A percentile compares a stretch with the other conserved stretches of the same genome.
Evolutionary conservation across 2,113 vertebrate genomes (phyloP).

Genomic region (Eretmochelys imbricata): DNA sequence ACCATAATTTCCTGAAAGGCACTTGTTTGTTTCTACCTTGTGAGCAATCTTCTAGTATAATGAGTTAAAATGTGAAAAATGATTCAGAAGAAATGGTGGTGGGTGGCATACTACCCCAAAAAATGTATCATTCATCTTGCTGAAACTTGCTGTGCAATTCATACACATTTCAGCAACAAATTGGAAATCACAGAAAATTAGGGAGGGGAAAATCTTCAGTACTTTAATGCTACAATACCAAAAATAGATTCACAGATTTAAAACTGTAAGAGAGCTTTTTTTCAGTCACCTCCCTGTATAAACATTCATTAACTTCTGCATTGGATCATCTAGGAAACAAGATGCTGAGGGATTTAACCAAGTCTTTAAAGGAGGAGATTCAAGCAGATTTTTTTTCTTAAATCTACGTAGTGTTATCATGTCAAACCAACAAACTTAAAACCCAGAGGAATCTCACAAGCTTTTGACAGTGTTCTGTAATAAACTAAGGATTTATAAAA

Average conservation of each 20-base stretch:
- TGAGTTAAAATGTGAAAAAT: rapidly evolving
- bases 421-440: not conserved
- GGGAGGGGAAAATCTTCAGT: not conserved
- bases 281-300: not conserved
- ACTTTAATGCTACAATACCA: not conserved
- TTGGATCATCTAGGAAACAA: not conserved
- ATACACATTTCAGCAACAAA: rapidly evolving
- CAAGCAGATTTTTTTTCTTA: not conserved
- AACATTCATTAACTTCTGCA: not conserved
- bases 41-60: not conserved
- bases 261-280: not conserved
- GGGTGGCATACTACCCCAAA: not conserved
- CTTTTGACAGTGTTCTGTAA: not conserved
- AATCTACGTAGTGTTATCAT: not conserved
- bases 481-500: not conserved
- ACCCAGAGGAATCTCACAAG: not conserved
- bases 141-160: not conserved
- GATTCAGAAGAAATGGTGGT: not conserved
- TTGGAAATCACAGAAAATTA: not conserved
- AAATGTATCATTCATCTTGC: not conserved
- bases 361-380: not conserved
- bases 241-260: not conserved
- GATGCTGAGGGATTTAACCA: not conserved
- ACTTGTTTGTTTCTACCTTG: rapidly evolving
- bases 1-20: not conserved